Percentiles rank a stretch among this genome's conserved stretches.
Conservation (phyloP, 2,113 vertebrate species). For the Peromyscus leucopus region DNA sequence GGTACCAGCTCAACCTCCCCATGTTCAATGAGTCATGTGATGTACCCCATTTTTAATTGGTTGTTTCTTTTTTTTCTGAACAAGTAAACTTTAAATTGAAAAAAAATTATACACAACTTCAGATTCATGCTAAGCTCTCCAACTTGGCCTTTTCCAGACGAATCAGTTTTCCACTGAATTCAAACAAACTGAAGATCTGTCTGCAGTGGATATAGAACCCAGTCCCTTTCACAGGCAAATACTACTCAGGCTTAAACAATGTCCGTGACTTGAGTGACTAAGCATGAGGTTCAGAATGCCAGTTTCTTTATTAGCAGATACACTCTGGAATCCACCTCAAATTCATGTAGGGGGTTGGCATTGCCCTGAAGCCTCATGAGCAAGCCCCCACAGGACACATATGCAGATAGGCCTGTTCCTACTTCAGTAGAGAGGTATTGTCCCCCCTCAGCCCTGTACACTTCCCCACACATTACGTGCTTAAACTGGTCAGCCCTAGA, state of each 20-base stretch:
- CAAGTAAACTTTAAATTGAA: constrained; percentile 75
- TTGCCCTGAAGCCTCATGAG: constrained; percentile 98
- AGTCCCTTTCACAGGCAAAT: background rate
- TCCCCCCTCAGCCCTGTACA: background rate
- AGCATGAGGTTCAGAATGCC: background rate
- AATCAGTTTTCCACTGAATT: constrained; percentile 13
- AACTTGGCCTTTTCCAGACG: background rate
- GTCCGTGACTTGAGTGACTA: background rate
- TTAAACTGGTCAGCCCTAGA: constrained; percentile 87
- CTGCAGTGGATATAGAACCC: background rate
- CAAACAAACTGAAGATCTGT: background rate
- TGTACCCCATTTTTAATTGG: too few species aligned
- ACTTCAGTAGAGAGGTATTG: background rate
- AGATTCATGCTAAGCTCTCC: constrained; percentile 13
- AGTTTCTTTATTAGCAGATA: constrained; percentile 94
- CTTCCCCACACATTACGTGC: background rate
- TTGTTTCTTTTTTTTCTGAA: constrained; percentile 45
- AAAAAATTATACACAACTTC: constrained; percentile 44
- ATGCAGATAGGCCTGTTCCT: background rate
- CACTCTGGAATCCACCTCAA: constrained; percentile 97
- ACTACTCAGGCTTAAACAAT: background rate
- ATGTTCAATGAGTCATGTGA: too few species aligned
- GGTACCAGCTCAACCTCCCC: too few species aligned
- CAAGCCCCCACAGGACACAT: constrained; percentile 95
- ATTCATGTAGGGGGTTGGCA: constrained; percentile 98